Conservation (phyloP, 2,888 invertebrate genomes). For the Polylopha cassiicola region DNA sequence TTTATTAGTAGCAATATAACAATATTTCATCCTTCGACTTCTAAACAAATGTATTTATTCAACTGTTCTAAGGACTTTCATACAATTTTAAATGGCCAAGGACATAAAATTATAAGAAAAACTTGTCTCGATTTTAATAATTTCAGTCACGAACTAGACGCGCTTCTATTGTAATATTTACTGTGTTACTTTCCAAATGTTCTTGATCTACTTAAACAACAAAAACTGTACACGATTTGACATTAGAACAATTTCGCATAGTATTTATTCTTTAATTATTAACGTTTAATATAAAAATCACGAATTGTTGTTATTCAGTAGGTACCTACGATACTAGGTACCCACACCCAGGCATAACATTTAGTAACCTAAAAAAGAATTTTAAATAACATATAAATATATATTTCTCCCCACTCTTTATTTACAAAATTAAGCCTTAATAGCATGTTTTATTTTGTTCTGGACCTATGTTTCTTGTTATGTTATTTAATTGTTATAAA, state of each 20-base stretch:
- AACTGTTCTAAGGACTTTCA: conserved; percentile 39
- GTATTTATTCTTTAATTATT: not conserved
- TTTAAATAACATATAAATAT: too few species aligned
- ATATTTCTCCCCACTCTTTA: too few species aligned
- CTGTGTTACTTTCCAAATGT: conserved; percentile 41
- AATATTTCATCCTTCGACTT: conserved; percentile 55
- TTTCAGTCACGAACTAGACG: conserved; percentile 55
- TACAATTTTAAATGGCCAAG: conserved; percentile 62
- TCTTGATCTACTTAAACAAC: conserved; percentile 46
- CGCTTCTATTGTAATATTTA: conserved; percentile 43
- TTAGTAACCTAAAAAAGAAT: too few species aligned
- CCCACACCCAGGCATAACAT: too few species aligned
- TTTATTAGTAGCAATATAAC: conserved; percentile 67
- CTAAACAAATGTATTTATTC: conserved; percentile 17
- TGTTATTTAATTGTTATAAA: too few species aligned
- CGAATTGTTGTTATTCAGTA: not conserved
- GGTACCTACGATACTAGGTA: too few species aligned
- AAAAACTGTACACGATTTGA: conserved; percentile 33
- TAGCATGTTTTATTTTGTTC: too few species aligned
- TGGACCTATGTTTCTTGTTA: too few species aligned
- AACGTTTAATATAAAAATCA: not conserved
- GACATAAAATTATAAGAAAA: conserved; percentile 57
- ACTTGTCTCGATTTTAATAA: conserved; percentile 47
- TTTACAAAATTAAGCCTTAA: too few species aligned
- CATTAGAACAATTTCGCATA: conserved; percentile 27